Base-by-base conservation (phyloP, 2,797 vertebrate species). In the Gila robusta region DNA sequence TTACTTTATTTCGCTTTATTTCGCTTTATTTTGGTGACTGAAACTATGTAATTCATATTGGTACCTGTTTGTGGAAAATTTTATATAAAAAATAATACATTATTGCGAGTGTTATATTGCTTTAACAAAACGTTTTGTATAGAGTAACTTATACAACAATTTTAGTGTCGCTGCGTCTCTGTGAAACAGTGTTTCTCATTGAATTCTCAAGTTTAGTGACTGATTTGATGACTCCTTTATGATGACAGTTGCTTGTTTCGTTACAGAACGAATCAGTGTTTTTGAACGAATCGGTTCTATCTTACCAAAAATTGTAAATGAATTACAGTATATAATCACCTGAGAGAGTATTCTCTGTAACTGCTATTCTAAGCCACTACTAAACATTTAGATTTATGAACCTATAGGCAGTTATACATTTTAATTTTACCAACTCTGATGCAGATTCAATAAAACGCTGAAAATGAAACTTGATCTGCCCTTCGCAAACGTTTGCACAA, bases 401-500 rank as follows among this genome's bases (percentile, higher is more conserved):
- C n/a, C 39, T 59, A 52, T 76, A 67, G 35, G 35, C 67, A n/a
- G 17, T 66, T 26, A 21, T 64, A 11, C 47, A 37, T 70, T 10
- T 52, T 2, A 62, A 8, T 47, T 44, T 73, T 59, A 71, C 35
- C 19, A 59, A 35, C 52, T 81, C 14, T 3, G 10, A 67, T 70
- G 35, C 62, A 83, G 59, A 52, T 41, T 76, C 16, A 47, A 66
- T 8, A 28, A 85, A 56, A 56, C 21, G 41, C 26, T 64, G 41
- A 64, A 64, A 86, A 49, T 41, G 84, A 86, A 86, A 81, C 28
- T 5, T 37, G 23, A 86, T 44, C 78, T 66, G 54, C 32, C 59
- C 14, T 73, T 72, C 5, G 78, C 70, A 81, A 86, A 83, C 41
- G 35, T 59, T 28, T 35, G 44, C 44, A 83, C 59, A 83, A 69